Base-by-base conservation (phyloP, 2,797 vertebrate species). In the Chromis chromis region DNA sequence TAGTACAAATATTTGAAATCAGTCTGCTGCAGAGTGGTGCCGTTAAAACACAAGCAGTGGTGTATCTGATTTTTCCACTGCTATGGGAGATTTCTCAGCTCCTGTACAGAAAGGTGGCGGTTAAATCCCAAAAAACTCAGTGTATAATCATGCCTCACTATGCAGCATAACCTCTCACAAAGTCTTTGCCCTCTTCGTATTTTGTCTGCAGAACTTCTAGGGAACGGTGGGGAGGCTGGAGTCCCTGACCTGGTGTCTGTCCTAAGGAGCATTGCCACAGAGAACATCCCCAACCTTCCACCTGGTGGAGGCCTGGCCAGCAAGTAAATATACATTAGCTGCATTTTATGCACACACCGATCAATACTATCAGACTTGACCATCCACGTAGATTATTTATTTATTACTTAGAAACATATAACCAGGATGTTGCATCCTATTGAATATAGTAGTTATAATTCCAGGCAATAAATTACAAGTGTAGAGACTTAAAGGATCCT, bases 241-340 rank as follows among this genome's bases (percentile, higher is more conserved):
- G 93, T 96, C 93, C 98, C 98, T 88, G 97, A 99, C 91, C 95
- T 99, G 93, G 95, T 96, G 91, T 96, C 97, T 88, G 95, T 99
- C 88, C 96, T 99, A 95, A 97, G 97, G 90, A 96, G 95, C 93
- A 96, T 99, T 82, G 96, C 96, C 90, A 94, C 96, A 86, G 98
- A 99, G 94, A 98, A 94, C 93, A 97, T 99, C 93, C 96, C 97
- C 79, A 97, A 99, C 91, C 95, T 99, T 88, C 98, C 98, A 88
- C 98, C 98, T 74, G 98, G 98, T 82, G 98, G 98, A 93, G 98
- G 98, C 89, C 95, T 99, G 93, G 96, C 97, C 92, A 97, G 97
- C 96, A 99, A 99, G 98, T 99, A 95, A 96, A 95, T 96, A 71
- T 59, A 50, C 58, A 39, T 24, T 7, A 75, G 19, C 42, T 74